A percentile compares a stretch with the other conserved stretches of the same genome.
Conservation (phyloP, 2,888 invertebrate genomes). For the Acrobasis repandana region DNA sequence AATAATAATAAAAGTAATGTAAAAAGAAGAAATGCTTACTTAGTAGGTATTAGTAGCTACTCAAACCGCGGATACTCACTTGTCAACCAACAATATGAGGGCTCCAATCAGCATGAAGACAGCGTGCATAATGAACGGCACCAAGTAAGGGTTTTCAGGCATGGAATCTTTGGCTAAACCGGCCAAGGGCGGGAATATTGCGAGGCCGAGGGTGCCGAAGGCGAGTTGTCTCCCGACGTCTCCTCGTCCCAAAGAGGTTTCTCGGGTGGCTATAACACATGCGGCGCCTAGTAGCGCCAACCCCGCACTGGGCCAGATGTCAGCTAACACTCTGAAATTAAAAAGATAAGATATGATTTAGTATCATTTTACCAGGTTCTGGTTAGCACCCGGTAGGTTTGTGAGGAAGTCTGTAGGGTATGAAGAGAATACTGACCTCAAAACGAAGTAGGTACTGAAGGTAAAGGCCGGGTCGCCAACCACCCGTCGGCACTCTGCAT, state of each 20-base stretch:
- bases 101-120: constrained; percentile 81
- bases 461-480: constrained; percentile 86
- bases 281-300: constrained; percentile 88
- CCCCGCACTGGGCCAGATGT: constrained; percentile 89
- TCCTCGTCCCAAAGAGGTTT: constrained; percentile 90
- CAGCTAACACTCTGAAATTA: constrained; percentile 84
- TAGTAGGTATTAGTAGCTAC: not conserved
- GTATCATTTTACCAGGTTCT: not conserved
- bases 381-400: not conserved
- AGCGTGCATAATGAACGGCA: constrained; percentile 84
- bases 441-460: constrained; percentile 87
- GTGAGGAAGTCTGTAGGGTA: not conserved
- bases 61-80: constrained; percentile 60
- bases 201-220: constrained; percentile 88
- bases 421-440: constrained; percentile 63
- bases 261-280: constrained; percentile 91
- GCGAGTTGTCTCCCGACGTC: constrained; percentile 91
- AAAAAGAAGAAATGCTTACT: too few species aligned
- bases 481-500: constrained; percentile 85
- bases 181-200: constrained; percentile 86
- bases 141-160: constrained; percentile 72
- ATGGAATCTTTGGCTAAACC: constrained; percentile 65
- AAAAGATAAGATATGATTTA: not conserved
- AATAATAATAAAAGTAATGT: too few species aligned
- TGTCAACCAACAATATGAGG: constrained; percentile 80